Evolutionary conservation across 2,888 invertebrate genomes (phyloP).

Genomic region (Darwinula stevensoni): DNA sequence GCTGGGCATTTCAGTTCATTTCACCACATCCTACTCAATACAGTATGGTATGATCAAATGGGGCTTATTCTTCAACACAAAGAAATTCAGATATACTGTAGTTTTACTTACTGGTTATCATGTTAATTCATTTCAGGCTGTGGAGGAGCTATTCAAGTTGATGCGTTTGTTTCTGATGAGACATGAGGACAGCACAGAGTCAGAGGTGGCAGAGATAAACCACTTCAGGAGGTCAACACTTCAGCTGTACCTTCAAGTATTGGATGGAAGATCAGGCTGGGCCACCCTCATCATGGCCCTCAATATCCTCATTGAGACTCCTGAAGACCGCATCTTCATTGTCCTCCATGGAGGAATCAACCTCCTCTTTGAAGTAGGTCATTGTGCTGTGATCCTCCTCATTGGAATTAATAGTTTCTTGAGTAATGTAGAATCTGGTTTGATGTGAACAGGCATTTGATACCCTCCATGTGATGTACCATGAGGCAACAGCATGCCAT

Average conservation of each 20-base stretch:
- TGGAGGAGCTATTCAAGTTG: conserved; percentile 65
- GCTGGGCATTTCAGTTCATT: conserved; percentile 89
- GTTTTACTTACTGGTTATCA: conserved; percentile 6
- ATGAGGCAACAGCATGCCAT: conserved; percentile 69
- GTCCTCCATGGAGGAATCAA: conserved; percentile 68
- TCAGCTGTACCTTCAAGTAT: conserved; percentile 55
- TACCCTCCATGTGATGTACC: conserved; percentile 71
- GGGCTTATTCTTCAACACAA: not conserved
- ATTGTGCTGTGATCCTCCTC: no score
- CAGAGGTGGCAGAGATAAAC: conserved; percentile 49
- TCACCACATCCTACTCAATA: conserved; percentile 86
- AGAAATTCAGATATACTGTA: not conserved
- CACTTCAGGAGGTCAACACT: conserved; percentile 55
- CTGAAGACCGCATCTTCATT: conserved; percentile 60
- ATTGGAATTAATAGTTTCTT: conserved; percentile 18
- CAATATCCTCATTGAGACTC: conserved; percentile 57
- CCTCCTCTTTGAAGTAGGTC: conserved; percentile 36
- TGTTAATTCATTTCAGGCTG: conserved; percentile 26
- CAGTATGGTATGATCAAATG: conserved; percentile 32
- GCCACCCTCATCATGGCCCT: conserved; percentile 70
- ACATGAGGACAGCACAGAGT: conserved; percentile 40
- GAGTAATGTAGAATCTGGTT: no score
- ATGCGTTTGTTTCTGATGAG: conserved; percentile 66
- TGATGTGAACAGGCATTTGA: conserved; percentile 46
- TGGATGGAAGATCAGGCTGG: conserved; percentile 76